These are phyloP conservation scores for Chelon labrosus DNA, from an alignment of 2,797 vertebrate genomes.

Conservation along the genomic window DNA sequence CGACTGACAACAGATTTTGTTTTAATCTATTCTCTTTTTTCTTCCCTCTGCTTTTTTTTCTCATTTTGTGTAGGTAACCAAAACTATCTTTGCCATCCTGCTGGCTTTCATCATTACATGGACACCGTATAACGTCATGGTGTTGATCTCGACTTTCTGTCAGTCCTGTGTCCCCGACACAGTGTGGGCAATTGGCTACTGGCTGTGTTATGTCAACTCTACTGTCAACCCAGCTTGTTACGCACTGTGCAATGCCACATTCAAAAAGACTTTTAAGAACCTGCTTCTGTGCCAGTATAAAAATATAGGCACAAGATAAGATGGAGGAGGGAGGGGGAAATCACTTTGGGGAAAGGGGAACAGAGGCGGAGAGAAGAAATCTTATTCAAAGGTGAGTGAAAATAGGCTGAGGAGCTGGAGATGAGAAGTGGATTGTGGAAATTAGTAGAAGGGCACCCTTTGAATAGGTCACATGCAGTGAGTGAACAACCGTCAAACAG, in stretches of 20 bases:
- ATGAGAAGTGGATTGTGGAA: slow-evolving; percentile 5
- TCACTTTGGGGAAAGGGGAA: neutral
- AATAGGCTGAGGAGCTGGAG: neutral
- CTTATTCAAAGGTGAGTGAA: slow-evolving; percentile 24
- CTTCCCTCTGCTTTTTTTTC: neutral
- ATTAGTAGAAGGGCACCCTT: slow-evolving; percentile 2
- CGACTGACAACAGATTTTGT: neutral
- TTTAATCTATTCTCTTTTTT: neutral
- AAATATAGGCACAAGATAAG: slow-evolving; percentile 89
- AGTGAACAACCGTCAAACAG: neutral
- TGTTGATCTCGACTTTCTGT: slow-evolving; percentile 98
- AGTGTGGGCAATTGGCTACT: slow-evolving; percentile 97
- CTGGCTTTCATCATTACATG: slow-evolving; percentile 98
- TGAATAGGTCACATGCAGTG: slow-evolving; percentile 16
- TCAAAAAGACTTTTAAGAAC: slow-evolving; percentile 99
- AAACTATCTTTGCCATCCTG: slow-evolving; percentile 98
- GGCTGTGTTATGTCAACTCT: slow-evolving; percentile 99
- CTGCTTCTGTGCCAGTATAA: slow-evolving; percentile 98
- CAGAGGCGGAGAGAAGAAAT: neutral
- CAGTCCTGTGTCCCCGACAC: slow-evolving; percentile 95
- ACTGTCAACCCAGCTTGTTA: slow-evolving; percentile 99
- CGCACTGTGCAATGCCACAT: slow-evolving; percentile 98
- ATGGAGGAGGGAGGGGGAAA: slow-evolving; percentile 32
- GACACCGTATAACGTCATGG: slow-evolving; percentile 99
- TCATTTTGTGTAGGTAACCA: slow-evolving; percentile 86